These are phyloP conservation scores for Scaeva pyrastri DNA, from an alignment of 2,888 invertebrate genomes.

Conservation along the genomic window DNA sequence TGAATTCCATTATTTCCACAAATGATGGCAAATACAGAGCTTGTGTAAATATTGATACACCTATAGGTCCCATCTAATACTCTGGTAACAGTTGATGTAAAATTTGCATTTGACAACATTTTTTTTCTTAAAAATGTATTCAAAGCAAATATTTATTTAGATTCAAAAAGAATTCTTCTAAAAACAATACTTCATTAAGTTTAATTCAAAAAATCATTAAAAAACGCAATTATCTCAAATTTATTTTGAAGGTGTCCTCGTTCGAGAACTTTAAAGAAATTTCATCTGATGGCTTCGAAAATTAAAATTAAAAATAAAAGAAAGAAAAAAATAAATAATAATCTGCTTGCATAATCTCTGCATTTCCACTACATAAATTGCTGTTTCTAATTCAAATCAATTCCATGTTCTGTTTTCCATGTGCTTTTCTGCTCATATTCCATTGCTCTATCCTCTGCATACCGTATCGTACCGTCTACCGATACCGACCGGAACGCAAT, in stretches of 20 bases:
- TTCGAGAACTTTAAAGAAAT: not conserved
- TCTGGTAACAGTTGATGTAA: too few species aligned
- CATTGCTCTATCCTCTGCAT: not conserved
- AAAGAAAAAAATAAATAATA: conserved; percentile 6
- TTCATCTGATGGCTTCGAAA: not conserved
- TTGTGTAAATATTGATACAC: too few species aligned
- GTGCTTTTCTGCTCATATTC: conserved; percentile 31
- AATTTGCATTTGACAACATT: too few species aligned
- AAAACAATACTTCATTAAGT: not conserved
- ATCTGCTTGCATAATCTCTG: conserved; percentile 21
- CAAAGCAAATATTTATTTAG: not conserved
- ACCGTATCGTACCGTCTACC: not conserved
- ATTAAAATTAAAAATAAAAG: not conserved
- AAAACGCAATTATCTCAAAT: not conserved
- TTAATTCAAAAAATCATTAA: not conserved
- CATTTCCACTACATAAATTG: conserved; percentile 61
- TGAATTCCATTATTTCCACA: too few species aligned
- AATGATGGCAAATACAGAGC: too few species aligned
- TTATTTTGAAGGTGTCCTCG: not conserved
- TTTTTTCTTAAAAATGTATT: not conserved
- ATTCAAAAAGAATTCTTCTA: not conserved
- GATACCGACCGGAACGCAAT: conserved; percentile 61
- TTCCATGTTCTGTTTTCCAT: conserved; percentile 6
- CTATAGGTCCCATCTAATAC: too few species aligned
- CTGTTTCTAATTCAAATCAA: conserved; percentile 55